These are phyloP conservation scores for Monopterus albus DNA, from an alignment of 2,113 vertebrate genomes.

Conservation along the genomic window DNA sequence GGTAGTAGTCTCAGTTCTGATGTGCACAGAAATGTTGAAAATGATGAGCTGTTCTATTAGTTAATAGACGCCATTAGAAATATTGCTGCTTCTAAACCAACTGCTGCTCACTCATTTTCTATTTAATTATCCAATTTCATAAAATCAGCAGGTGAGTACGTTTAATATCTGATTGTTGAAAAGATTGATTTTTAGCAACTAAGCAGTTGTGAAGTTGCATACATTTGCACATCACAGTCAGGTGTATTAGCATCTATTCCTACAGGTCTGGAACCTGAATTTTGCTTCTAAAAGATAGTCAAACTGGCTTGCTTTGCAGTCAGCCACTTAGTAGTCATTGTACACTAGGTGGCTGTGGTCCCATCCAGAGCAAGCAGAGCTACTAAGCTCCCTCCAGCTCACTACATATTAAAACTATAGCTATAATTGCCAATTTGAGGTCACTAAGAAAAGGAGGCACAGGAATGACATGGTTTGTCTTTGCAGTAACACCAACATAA, in stretches of 20 bases:
- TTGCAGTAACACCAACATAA: too few relatives aligned
- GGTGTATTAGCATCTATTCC: too few relatives aligned
- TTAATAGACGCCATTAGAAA: slow-evolving; percentile 64
- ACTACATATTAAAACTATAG: too few relatives aligned
- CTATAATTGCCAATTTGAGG: too few relatives aligned
- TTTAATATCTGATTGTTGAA: slow-evolving; percentile 44
- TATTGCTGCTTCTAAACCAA: slow-evolving; percentile 53
- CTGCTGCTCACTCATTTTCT: slow-evolving; percentile 52
- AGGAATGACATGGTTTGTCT: too few relatives aligned
- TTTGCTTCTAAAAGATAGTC: background rate
- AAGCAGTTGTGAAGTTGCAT: slow-evolving; percentile 16
- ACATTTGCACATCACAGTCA: background rate
- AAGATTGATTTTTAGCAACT: slow-evolving; percentile 8
- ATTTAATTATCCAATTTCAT: slow-evolving; percentile 60
- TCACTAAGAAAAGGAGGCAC: too few relatives aligned
- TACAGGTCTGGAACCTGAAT: background rate
- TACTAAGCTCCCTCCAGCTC: background rate
- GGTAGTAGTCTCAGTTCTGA: slow-evolving; percentile 22
- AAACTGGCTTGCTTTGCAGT: background rate
- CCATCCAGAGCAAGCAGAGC: background rate
- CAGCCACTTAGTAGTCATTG: background rate
- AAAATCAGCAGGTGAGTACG: slow-evolving; percentile 63
- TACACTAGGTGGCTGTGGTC: background rate
- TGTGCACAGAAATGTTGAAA: slow-evolving; percentile 47
- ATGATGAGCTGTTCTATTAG: slow-evolving; percentile 51